A percentile compares a stretch with the other conserved stretches of the same genome.
Conservation (phyloP, 2,888 invertebrate genomes). For the Cenopis cana region DNA sequence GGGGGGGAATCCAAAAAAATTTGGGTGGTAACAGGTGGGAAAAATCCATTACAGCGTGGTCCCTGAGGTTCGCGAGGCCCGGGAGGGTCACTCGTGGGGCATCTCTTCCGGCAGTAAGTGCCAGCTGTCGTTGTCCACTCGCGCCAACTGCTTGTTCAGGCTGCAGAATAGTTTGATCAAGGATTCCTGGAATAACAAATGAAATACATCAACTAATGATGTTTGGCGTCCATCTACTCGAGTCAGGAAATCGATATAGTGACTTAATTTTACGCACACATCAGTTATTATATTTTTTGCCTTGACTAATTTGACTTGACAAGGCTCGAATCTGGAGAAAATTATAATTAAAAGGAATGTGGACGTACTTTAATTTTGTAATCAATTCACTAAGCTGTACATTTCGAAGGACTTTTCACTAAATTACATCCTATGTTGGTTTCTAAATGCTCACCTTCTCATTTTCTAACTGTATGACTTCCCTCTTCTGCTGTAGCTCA, state of each 20-base stretch:
- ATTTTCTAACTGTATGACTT: slow-evolving; percentile 87
- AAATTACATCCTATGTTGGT: neutral
- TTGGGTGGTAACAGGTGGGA: no score
- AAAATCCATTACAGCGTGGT: slow-evolving; percentile 26
- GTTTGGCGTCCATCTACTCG: neutral
- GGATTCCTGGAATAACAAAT: slow-evolving; percentile 83
- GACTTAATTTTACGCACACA: neutral
- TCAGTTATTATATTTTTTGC: no score
- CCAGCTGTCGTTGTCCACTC: slow-evolving; percentile 83
- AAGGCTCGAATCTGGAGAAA: no score
- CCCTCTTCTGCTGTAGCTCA: slow-evolving; percentile 85
- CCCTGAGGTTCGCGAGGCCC: slow-evolving; percentile 29
- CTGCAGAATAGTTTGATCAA: slow-evolving; percentile 88
- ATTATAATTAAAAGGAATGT: no score
- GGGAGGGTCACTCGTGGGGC: slow-evolving; percentile 74
- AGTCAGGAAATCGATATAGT: neutral
- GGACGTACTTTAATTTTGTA: no score
- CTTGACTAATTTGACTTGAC: no score
- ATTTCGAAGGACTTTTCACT: no score
- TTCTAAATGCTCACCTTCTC: slow-evolving; percentile 85
- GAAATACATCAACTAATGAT: neutral
- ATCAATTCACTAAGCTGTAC: no score
- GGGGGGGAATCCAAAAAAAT: no score
- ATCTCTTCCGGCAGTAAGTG: slow-evolving; percentile 77
- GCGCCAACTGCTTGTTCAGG: slow-evolving; percentile 87